These are phyloP conservation scores for Cosmia pyralina DNA, from an alignment of 2,888 invertebrate species.

Conservation along the genomic window DNA sequence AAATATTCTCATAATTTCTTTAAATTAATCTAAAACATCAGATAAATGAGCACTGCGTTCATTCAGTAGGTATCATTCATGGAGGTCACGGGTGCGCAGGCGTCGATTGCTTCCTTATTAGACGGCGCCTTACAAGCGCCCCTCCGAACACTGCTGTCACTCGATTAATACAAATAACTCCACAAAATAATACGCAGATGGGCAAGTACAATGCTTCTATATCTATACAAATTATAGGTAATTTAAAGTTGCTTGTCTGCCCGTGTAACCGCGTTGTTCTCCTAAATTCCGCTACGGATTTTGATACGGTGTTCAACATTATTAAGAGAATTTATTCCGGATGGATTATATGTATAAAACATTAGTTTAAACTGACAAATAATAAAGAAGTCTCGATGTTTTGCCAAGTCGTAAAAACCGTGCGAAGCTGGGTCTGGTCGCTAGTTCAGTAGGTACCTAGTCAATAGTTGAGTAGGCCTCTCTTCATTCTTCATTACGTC, in stretches of 20 bases:
- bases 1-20: background rate
- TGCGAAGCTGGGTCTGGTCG: background rate
- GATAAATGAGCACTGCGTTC: slow-evolving; percentile 21
- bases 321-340: background rate
- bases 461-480: background rate
- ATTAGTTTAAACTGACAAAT: background rate
- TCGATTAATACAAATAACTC: slow-evolving; percentile 40
- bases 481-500: background rate
- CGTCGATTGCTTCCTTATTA: slow-evolving; percentile 68
- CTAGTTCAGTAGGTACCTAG: background rate
- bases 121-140: slow-evolving; percentile 59
- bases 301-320: background rate
- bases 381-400: background rate
- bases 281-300: background rate
- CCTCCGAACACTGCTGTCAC: slow-evolving; percentile 34
- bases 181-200: slow-evolving; percentile 23
- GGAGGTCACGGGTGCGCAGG: slow-evolving; percentile 63
- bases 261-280: background rate
- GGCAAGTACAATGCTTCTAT: background rate
- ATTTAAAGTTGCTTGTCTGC: background rate
- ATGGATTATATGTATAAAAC: background rate
- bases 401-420: background rate
- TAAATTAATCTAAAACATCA: background rate
- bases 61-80: slow-evolving; percentile 52
- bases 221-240: no score